A percentile compares a stretch with the other conserved stretches of the same genome.
phyloP scores from a whole-genome alignment of 1,140 invertebrate species.

The Vanessa atalanta region DNA sequence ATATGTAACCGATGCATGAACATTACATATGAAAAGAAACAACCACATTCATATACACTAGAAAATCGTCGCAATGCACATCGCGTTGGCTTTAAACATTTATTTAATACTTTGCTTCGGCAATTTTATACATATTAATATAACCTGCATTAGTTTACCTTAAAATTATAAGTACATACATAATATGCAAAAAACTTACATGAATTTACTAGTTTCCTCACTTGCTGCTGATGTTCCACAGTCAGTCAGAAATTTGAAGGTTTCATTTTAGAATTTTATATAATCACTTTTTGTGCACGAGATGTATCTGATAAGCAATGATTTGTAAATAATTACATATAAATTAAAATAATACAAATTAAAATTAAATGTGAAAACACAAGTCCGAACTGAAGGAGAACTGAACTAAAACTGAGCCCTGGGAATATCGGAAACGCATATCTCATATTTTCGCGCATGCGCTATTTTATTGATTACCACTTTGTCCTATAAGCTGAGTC shows the following conservation, averaged over 20 bases:
- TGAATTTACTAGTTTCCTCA: slow-evolving; percentile 92
- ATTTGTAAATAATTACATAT: slow-evolving; percentile 11
- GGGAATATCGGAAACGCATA: not conserved
- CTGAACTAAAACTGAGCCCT: slow-evolving; percentile 40
- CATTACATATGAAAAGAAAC: no score
- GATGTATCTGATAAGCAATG: slow-evolving; percentile 89
- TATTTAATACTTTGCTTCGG: no score
- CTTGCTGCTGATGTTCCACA: slow-evolving; percentile 97
- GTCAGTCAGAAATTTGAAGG: no score
- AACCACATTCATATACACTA: no score
- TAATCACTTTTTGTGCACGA: slow-evolving; percentile 89
- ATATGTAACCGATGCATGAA: no score
- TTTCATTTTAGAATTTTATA: slow-evolving; percentile 86
- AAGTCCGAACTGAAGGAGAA: slow-evolving; percentile 33
- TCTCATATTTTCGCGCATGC: slow-evolving; percentile 30
- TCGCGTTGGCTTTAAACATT: no score
- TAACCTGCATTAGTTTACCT: not conserved
- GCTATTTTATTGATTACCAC: slow-evolving; percentile 27
- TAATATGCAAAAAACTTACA: slow-evolving; percentile 75
- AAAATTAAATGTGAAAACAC: slow-evolving; percentile 24
- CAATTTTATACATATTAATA: not conserved
- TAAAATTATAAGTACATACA: slow-evolving; percentile 1
- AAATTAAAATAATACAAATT: slow-evolving; percentile 5
- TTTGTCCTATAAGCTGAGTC: not conserved
- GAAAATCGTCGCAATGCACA: no score